Percentiles rank a stretch among this genome's conserved stretches.
Conservation (phyloP, 2,888 invertebrate species). For the Lithosia quadra region DNA sequence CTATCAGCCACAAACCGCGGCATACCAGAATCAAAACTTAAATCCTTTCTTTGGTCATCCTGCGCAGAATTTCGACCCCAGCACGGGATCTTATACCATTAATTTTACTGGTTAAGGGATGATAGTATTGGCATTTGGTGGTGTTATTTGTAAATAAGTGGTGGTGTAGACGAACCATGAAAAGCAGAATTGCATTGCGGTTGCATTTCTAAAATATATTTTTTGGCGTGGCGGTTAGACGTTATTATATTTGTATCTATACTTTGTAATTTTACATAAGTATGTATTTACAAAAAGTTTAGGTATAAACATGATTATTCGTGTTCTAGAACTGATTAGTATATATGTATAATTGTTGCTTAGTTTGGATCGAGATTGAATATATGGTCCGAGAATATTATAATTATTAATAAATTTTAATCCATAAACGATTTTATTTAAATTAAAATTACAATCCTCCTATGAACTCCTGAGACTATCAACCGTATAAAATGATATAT, state of each 20-base stretch:
- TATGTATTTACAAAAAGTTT: not conserved
- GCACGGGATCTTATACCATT: constrained; percentile 92
- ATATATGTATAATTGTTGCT: not conserved
- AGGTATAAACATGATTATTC: too few species aligned
- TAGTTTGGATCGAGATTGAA: not conserved
- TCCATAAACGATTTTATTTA: too few species aligned
- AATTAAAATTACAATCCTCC: too few species aligned
- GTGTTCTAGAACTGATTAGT: not conserved
- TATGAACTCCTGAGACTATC: too few species aligned
- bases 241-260: not conserved
- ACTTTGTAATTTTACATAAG: not conserved
- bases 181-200: not conserved
- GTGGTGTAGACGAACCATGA: constrained; percentile 26
- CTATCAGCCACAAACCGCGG: constrained; percentile 51
- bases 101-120: constrained; percentile 88
- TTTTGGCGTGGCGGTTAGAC: not conserved
- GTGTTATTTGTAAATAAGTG: constrained; percentile 30
- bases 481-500: too few species aligned
- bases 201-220: not conserved
- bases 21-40: constrained; percentile 70
- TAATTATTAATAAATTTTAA: too few species aligned
- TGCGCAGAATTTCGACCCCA: constrained; percentile 90
- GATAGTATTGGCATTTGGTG: constrained; percentile 18
- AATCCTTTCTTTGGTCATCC: constrained; percentile 89
- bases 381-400: too few species aligned